Evolutionary conservation across 23 tunicate species (phyloP), one percentile per base, ranked within the genome.

Genomic region (Aplidium turbinatum): DNA sequence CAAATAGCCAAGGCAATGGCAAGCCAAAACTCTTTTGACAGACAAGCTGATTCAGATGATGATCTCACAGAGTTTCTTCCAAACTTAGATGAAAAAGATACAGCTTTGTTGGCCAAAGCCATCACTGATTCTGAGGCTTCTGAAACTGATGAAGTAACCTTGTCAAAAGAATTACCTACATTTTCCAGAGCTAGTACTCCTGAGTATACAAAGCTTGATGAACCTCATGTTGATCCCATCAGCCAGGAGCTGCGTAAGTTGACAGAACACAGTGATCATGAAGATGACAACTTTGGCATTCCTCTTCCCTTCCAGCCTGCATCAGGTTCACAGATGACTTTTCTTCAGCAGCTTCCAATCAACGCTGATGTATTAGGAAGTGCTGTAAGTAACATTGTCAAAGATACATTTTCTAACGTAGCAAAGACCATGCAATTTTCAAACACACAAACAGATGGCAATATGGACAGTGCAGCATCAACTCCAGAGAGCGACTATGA

Each of bases 81-180:
- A 33, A 64, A 68, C 42, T 22, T 79, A 9, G 77, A 79, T 79
- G 93, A 85, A 25, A 45, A 57, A 21, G 79, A 81, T 21, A 68
- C 84, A 3, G 79, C 83, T 4, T 81, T 86, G n/a, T 39, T 86
- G 33, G 85, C 93, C 18, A 57, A 81, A 52, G 93, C 93, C 7
- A 31, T 79, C 51, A 63, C 81, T 0, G 81, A 79, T 35, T 57
- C 66, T 3, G 81, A 79, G 35, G 30, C 63, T n/a, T 86, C 93
- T 13, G 93, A 86, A 38, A 75, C 66, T 33, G 93, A 86, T 29
- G 92, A 78, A 58, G 82, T 51, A 46, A 63, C 70, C 13, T 72
- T 78, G 24, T 84, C 84, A 45, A 38, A 85, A 11, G 82, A 84
- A 36, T 20, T 84, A 1, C 84, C 92, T 4, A n/a, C 62, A 24